These are phyloP conservation scores for Lipophrys pholis DNA, from an alignment of 2,113 vertebrate genomes.

Conservation along the genomic window DNA sequence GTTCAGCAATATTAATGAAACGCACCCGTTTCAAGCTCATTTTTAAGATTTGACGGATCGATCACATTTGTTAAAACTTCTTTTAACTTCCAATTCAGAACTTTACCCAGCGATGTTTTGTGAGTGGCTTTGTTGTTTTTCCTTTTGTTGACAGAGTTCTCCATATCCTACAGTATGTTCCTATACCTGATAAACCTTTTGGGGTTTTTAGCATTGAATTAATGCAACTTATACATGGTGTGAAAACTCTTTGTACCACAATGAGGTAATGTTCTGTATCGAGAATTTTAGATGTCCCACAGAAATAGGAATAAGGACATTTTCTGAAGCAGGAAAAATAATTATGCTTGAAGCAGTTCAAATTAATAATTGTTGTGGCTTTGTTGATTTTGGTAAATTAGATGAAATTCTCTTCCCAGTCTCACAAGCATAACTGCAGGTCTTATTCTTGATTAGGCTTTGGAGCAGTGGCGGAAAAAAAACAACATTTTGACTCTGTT, in stretches of 20 bases:
- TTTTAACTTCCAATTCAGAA: too few relatives aligned
- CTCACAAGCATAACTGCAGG: background rate
- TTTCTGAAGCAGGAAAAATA: background rate
- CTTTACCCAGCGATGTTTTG: too few relatives aligned
- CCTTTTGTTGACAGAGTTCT: too few relatives aligned
- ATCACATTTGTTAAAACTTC: too few relatives aligned
- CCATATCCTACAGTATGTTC: too few relatives aligned
- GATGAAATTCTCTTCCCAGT: background rate
- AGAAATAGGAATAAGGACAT: background rate
- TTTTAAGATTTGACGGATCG: too few relatives aligned
- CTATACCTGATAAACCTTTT: too few relatives aligned
- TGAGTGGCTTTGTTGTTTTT: too few relatives aligned
- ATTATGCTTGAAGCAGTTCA: background rate
- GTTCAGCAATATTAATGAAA: background rate
- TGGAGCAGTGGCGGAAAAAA: conserved; percentile 5
- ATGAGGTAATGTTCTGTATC: too few relatives aligned
- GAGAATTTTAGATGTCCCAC: background rate
- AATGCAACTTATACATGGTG: too few relatives aligned
- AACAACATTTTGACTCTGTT: conserved; percentile 15
- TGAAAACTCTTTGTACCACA: too few relatives aligned
- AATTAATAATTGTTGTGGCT: background rate
- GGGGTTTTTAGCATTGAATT: too few relatives aligned
- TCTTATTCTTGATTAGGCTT: conserved; percentile 1
- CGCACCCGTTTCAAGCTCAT: background rate
- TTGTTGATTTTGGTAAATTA: conserved; percentile 1